These are phyloP conservation scores for Callipepla californica DNA, from an alignment of 2,113 vertebrate species.

Conservation along the genomic window DNA sequence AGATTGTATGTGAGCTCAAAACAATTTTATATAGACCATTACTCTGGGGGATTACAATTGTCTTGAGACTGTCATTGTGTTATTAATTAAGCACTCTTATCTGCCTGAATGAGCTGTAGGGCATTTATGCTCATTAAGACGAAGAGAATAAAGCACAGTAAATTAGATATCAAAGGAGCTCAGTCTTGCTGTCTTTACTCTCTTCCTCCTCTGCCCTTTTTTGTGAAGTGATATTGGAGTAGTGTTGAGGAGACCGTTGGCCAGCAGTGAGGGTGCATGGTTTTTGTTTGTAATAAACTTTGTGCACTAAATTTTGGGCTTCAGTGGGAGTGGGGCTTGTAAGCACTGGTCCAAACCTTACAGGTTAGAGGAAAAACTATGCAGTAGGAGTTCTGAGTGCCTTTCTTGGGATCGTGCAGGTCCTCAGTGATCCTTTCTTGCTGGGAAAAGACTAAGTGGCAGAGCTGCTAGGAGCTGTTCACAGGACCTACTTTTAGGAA, in stretches of 20 bases:
- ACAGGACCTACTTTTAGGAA: background rate
- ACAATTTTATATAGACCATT: slow-evolving; percentile 41
- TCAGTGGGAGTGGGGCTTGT: background rate
- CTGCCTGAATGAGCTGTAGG: slow-evolving; percentile 72
- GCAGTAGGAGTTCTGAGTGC: background rate
- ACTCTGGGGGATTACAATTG: slow-evolving; percentile 78
- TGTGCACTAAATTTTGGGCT: background rate
- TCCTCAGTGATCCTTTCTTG: background rate
- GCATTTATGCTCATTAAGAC: slow-evolving; percentile 77
- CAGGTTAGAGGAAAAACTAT: background rate
- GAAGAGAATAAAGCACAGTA: slow-evolving; percentile 78
- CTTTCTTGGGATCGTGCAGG: rapidly evolving
- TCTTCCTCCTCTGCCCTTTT: background rate
- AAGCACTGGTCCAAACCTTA: background rate
- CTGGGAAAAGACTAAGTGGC: background rate
- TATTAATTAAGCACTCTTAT: slow-evolving; percentile 84
- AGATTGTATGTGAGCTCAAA: slow-evolving; percentile 21
- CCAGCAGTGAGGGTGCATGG: background rate
- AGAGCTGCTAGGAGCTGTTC: background rate
- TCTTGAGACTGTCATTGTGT: slow-evolving; percentile 78
- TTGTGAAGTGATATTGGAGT: background rate
- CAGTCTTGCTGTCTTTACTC: background rate
- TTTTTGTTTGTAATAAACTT: rapidly evolving
- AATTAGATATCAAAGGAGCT: slow-evolving; percentile 70
- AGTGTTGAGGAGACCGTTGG: background rate